Conservation (phyloP, 2,888 invertebrate species). For the Nasonia oneida region DNA sequence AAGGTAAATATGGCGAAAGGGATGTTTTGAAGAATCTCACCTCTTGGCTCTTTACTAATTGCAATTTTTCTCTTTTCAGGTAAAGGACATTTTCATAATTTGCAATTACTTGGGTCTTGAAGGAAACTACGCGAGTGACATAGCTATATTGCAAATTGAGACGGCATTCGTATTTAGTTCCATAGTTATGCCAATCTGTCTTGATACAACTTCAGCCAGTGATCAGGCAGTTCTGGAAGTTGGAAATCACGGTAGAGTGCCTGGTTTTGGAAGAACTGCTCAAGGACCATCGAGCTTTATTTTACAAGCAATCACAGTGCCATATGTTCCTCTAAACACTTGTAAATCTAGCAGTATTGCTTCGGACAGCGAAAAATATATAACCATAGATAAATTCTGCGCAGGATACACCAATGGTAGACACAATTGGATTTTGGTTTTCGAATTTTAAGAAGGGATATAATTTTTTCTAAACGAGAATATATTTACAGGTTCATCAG, state of each 20-base stretch:
- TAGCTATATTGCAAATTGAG: constrained; percentile 72
- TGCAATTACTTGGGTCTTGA: constrained; percentile 71
- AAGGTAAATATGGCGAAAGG: constrained; percentile 58
- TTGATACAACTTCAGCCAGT: constrained; percentile 67
- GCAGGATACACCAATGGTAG: constrained; percentile 77
- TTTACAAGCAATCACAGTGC: constrained; percentile 72
- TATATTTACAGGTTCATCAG: constrained; percentile 74
- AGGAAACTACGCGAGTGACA: constrained; percentile 74
- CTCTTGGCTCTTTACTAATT: not conserved
- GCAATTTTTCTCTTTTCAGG: constrained; percentile 64
- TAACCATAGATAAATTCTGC: constrained; percentile 77
- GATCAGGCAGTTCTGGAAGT: constrained; percentile 67
- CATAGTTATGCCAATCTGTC: constrained; percentile 71
- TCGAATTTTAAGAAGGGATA: not conserved
- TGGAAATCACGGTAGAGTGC: constrained; percentile 70
- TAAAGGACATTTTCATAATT: constrained; percentile 70
- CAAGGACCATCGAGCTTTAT: constrained; percentile 68
- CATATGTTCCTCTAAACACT: constrained; percentile 69
- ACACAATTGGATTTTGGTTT: constrained; percentile 47
- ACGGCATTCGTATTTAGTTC: constrained; percentile 69
- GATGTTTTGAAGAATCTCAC: not conserved
- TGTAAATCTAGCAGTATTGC: constrained; percentile 68
- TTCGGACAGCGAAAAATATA: constrained; percentile 66
- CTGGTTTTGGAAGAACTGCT: constrained; percentile 76
- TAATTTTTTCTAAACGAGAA: constrained; percentile 17